Conservation (phyloP, 2,113 vertebrate species). For the Callithrix jacchus region DNA sequence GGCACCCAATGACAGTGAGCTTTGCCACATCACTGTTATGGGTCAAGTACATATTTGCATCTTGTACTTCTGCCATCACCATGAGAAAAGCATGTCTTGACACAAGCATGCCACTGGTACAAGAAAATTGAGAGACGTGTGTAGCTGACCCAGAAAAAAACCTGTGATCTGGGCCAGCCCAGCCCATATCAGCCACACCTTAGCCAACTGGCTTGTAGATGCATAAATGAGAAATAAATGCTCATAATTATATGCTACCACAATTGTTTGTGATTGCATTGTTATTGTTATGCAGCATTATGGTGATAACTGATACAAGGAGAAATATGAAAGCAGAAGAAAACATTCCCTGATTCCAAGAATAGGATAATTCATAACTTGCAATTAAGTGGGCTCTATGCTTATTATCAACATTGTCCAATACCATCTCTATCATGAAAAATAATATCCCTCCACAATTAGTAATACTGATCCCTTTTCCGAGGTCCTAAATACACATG, state of each 20-base stretch:
- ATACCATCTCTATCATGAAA: conserved; percentile 14
- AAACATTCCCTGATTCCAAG: not conserved
- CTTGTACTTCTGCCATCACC: not conserved
- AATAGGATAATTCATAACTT: not conserved
- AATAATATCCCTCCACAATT: not conserved
- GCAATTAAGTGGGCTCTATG: not conserved
- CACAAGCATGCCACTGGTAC: not conserved
- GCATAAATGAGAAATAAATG: not conserved
- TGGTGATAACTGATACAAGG: not conserved
- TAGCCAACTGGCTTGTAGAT: not conserved
- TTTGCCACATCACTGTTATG: not conserved
- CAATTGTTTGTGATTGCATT: not conserved
- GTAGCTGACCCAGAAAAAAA: not conserved
- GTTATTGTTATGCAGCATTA: not conserved
- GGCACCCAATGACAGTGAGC: not conserved
- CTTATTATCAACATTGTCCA: conserved; percentile 16
- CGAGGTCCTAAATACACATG: not conserved
- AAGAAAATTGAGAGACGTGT: not conserved
- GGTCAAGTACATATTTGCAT: not conserved
- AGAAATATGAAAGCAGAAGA: not conserved
- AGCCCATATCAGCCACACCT: not conserved
- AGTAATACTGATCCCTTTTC: not conserved
- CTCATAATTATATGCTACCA: not conserved
- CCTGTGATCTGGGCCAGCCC: not conserved
- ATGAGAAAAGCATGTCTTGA: not conserved